Evolutionary conservation across 2,888 invertebrate genomes (phyloP).

Genomic region (Catocala sponsa): DNA sequence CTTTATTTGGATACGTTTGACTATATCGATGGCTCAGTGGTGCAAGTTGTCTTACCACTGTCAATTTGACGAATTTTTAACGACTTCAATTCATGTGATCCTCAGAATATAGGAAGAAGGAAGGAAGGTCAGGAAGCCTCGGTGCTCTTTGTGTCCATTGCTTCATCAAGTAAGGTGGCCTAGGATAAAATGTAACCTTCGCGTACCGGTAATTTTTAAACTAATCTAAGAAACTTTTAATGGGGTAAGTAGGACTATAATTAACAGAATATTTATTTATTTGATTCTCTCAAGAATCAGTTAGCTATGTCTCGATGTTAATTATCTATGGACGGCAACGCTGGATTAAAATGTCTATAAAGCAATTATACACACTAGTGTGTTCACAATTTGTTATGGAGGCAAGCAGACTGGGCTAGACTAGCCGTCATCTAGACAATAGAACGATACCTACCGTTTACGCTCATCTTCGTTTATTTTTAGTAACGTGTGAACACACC

Average conservation of each 20-base stretch:
- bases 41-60: no score
- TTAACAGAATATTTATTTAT: constrained; percentile 11
- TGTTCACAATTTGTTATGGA: constrained; percentile 53
- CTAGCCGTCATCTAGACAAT: constrained; percentile 57
- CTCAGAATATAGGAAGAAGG: no score
- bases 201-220: no score
- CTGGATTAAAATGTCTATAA: constrained; percentile 39
- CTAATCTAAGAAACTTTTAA: no score
- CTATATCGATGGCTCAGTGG: no score
- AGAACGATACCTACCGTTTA: constrained; percentile 52
- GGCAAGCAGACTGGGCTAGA: constrained; percentile 51
- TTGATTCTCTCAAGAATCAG: constrained; percentile 21
- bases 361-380: constrained; percentile 46
- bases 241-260: constrained; percentile 25
- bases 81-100: no score
- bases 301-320: constrained; percentile 19
- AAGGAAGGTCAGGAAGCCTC: no score
- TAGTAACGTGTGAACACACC: constrained; percentile 66
- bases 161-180: no score
- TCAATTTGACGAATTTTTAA: no score
- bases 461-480: constrained; percentile 53
- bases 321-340: constrained; percentile 41
- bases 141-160: no score
- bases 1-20: no score
- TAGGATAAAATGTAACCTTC: no score